Percentiles rank a stretch among this genome's conserved stretches.
Evolutionary conservation across 2,797 vertebrate genomes (phyloP).

Genomic region (Eremophila alpestris): DNA sequence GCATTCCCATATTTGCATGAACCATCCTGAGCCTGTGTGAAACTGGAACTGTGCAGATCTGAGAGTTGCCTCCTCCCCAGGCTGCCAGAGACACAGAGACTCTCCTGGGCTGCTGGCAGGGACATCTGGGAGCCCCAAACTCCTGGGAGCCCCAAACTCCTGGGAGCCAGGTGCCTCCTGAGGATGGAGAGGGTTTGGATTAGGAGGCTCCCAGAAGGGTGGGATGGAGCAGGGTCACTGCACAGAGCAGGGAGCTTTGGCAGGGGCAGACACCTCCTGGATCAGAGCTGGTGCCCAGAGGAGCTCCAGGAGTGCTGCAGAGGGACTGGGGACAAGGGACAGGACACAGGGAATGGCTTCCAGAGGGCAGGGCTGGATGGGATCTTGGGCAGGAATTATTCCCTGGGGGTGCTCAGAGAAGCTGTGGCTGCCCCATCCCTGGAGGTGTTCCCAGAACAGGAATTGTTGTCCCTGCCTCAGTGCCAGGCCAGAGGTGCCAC

Average conservation of each 20-base stretch:
- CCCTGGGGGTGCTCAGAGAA: background rate
- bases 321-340: background rate
- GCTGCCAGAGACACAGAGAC: background rate
- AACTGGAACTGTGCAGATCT: accelerated
- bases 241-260: background rate
- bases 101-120: background rate
- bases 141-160: background rate
- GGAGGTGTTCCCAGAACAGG: background rate
- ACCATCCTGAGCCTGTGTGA: accelerated
- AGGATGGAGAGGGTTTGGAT: background rate
- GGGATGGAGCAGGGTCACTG: background rate
- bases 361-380: background rate
- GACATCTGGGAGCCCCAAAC: background rate
- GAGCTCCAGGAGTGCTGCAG: background rate
- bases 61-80: background rate
- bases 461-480: background rate
- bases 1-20: accelerated
- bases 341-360: background rate
- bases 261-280: no score
- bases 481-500: background rate
- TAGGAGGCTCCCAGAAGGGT: background rate
- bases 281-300: background rate
- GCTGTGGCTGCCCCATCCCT: background rate
- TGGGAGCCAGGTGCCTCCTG: background rate
- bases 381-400: background rate